phyloP scores from a whole-genome alignment of 2,113 vertebrate genomes.

The Melospiza melodia region DNA sequence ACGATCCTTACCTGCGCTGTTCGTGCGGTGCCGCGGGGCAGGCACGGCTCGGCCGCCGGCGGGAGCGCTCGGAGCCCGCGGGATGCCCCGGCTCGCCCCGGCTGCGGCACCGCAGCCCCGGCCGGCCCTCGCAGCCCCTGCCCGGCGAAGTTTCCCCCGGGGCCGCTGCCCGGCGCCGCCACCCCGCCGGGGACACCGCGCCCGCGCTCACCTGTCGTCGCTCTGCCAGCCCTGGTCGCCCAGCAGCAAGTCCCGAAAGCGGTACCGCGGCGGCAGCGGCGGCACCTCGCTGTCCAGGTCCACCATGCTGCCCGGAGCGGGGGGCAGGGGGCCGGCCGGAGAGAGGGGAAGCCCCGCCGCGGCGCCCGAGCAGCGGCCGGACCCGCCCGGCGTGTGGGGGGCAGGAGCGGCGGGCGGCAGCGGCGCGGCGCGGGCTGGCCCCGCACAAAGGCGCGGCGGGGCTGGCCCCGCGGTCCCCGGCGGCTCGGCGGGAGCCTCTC shows the following conservation, averaged over 20 bases:
- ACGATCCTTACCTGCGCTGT: background rate
- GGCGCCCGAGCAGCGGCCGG: background rate
- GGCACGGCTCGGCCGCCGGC: background rate
- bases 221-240: slow-evolving; percentile 91
- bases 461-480: background rate
- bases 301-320: slow-evolving; percentile 75
- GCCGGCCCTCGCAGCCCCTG: background rate
- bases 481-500: background rate
- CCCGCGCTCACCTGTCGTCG: slow-evolving; percentile 85
- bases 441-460: background rate
- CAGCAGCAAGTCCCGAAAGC: slow-evolving; percentile 90
- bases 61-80: background rate
- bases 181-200: background rate
- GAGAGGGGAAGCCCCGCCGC: background rate
- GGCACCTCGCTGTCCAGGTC: slow-evolving; percentile 88
- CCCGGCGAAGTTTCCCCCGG: background rate
- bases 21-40: fast-evolving
- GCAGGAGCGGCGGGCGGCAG: background rate
- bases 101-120: background rate
- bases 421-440: background rate
- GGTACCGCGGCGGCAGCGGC: slow-evolving; percentile 87
- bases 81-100: background rate
- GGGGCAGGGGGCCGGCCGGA: background rate
- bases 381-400: background rate
- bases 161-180: background rate